Evolutionary conservation across 2,797 vertebrate genomes (phyloP), one percentile per base, ranked within the genome.

Genomic region (Anabas testudineus): DNA sequence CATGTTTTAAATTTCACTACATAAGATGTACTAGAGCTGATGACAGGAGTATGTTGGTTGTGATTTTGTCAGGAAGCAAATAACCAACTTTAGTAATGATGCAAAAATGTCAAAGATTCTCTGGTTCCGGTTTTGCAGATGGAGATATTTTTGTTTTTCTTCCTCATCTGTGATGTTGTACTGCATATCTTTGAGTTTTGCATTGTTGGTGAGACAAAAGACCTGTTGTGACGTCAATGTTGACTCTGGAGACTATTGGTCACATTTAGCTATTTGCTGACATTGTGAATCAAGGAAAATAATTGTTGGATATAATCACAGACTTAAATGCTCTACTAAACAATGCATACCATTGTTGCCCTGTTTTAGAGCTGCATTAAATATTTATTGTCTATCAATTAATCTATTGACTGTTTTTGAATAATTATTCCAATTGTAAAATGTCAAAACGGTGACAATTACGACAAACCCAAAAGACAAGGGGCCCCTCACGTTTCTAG

Each of bases 31-130:
- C 19, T 19, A 2, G 14, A 28, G 12, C 19, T 54, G 5, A 6
- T 49, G 18, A 0, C 0, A 1, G 26, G 3, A 1, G 7, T 36
- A 0, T 5, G 22, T 47, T 28, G 7, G 19, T 19, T 2, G 2
- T 46, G 18, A 55, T 63, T n/a, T 19, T 28, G 13, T 39, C 10
- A n/a, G 13, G 45, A 22, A 46, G 30, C 10, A 1, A 16, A 34
- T 21, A 0, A 0, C 7, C 4, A 21, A 10, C n/a, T 48, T 48
- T 9, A 16, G 24, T 42, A 36, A 63, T 15, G 12, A 66, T 24
- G 41, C 15, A 36, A 37, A 36, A 36, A 24, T 47, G 30, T 41
- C 22, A 14, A 46, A n/a, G 3, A 12, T 22, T 14, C 14, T 36
- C 8, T 24, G 4, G 14, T 37, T 39, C 7, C 3, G 63, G 12